Base-by-base conservation (phyloP, 2,113 vertebrate genomes). In the Murina feae region DNA sequence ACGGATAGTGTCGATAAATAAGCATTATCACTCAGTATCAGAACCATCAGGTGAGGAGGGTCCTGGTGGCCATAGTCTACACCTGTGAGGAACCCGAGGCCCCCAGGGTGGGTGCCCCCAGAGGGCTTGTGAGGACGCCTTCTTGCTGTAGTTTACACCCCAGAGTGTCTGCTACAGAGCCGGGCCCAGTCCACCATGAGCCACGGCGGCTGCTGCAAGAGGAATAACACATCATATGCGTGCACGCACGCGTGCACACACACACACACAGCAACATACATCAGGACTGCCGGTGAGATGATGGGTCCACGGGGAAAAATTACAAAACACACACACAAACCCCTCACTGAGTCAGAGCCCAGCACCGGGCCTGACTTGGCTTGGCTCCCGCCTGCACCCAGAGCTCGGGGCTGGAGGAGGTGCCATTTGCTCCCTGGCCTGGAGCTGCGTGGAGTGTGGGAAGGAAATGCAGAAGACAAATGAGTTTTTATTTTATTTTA, bases 341-440 rank as follows among this genome's bases (percentile, higher is more conserved):
- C 9, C 28, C 0, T 6, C 83, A 9, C 2, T 6, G 35, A 68
- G 8, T 25, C 4, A 0, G 28, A 17, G 55, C 49, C 60, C 13
- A 12, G 8, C 30, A 0, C 16, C 3, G 6, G 8, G 23, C 0
- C 4, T 42, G 13, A 23, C 0, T 2, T 0, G 20, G 3, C 5
- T 44, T 9, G 0, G 9, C 78, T 23, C 53, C 20, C 7, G 7
- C 18, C 53, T 21, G 53, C 53, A 55, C 53, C 53, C 53, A 21
- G 53, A 20, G 53, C 53, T 55, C 14, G 0, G 8, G 1, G 2
- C 5, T 9, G 28, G 9, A 51, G 42, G 4, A 4, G 9, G 4
- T 6, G 17, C 1, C 1, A 2, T n/a, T 14, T 13, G 8, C 20
- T 55, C 23, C 13, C 3, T 0, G 0, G 1, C 37, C 35, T 6